phyloP scores from a whole-genome alignment of 2,888 invertebrate species.

The Eucriotettix oculatus region DNA sequence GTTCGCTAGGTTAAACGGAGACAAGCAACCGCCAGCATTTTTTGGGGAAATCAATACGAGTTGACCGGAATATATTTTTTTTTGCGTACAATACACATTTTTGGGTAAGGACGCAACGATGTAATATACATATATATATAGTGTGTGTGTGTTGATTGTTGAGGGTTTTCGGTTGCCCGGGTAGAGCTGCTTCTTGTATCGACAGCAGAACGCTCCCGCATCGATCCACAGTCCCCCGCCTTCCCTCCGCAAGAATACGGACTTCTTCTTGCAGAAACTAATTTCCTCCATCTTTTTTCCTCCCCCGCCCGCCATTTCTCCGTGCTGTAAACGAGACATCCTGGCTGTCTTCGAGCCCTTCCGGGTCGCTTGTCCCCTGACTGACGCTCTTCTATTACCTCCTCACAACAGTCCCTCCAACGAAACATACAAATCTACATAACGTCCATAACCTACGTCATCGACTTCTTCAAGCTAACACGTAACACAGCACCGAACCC shows the following conservation, averaged over 20 bases:
- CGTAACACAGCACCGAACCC: too few species aligned
- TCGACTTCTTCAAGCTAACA: too few species aligned
- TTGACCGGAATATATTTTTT: too few species aligned
- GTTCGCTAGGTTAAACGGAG: too few species aligned
- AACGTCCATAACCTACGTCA: too few species aligned
- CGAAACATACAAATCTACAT: not conserved
- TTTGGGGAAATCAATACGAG: too few species aligned
- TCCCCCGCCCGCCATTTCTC: not conserved
- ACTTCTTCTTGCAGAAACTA: slow-evolving; percentile 7
- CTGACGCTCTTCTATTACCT: not conserved
- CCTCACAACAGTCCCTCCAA: not conserved
- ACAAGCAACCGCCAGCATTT: too few species aligned
- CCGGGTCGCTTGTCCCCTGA: not conserved
- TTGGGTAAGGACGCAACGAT: too few species aligned
- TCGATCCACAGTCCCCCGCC: not conserved
- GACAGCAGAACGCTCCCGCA: not conserved
- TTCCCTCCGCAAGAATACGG: not conserved
- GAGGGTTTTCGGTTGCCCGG: not conserved
- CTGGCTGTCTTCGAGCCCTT: not conserved
- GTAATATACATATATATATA: too few species aligned
- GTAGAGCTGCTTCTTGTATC: not conserved
- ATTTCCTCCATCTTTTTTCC: slow-evolving; percentile 5
- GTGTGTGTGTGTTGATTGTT: too few species aligned
- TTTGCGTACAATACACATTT: too few species aligned
- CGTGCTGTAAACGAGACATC: not conserved